Base-by-base conservation (phyloP, 2,888 invertebrate species). In the Axea sp. region DNA sequence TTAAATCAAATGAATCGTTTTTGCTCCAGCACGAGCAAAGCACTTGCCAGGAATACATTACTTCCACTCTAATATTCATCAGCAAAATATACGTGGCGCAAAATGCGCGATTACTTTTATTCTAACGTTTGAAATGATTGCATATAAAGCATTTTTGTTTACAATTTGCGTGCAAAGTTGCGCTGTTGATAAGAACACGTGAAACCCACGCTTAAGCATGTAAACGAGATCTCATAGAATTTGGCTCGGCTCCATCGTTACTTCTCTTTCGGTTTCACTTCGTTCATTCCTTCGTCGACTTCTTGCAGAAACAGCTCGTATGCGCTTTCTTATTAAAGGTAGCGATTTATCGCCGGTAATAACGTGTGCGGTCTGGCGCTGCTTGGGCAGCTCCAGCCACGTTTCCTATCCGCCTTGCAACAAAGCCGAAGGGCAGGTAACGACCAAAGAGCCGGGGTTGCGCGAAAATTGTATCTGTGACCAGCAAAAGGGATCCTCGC, bases 321-420 rank as follows among this genome's bases (percentile, higher is more conserved):
- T 51, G 74, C 72, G 71, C 62, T 73, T 83, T 84, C 85, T 86
- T 86, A 86, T 86, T 86, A 86, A 86, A 86, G 81, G 83, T 82
- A 83, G 83, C 85, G 86, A 86, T 86, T 86, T 86, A 86, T 86
- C 80, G 86, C 82, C 80, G 78, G 86, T 84, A 86, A 86, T 86
- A 86, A 86, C 84, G 83, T 82, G 77, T 83, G 83, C 81, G 84
- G 84, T 86, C 83, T 83, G 83, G 82, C 69, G 81, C 77, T 75
- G 67, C 75, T 76, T 67, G 76, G 68, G 67, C 68, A 57, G 35
- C 17, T 53, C 55, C 68, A 53, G 51, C 33, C 28, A 67, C 71
- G 76, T 68, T 72, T 68, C 65, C 45, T 35, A 41, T 41, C 60
- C 35, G 30, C 51, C 62, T 26, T 41, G 28, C 33, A 24, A 33